Percentiles rank a stretch among this genome's conserved stretches.
phyloP scores from a whole-genome alignment of 1,140 invertebrate species.

The Drosophila ficusphila region DNA sequence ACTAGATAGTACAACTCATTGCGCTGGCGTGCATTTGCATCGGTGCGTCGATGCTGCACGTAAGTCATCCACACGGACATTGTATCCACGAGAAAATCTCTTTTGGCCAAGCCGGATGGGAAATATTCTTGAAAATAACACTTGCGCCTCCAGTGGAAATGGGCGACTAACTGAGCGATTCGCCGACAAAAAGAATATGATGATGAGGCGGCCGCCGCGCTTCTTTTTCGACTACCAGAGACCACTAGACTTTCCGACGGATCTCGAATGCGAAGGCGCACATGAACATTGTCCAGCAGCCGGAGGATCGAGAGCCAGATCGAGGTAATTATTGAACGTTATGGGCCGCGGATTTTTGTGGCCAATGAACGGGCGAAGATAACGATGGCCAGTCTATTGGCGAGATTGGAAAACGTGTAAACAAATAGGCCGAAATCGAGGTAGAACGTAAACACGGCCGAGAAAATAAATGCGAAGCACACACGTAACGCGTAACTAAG shows the following conservation, averaged over 20 bases:
- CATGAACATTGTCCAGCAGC: slow-evolving; percentile 69
- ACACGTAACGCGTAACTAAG: slow-evolving; percentile 43
- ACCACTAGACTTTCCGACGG: background rate
- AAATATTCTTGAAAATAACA: slow-evolving; percentile 14
- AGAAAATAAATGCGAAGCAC: slow-evolving; percentile 3
- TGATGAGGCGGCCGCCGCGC: background rate
- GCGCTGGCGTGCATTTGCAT: slow-evolving; percentile 69
- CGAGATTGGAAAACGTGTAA: slow-evolving; percentile 45
- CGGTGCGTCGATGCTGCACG: slow-evolving; percentile 79
- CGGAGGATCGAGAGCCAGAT: slow-evolving; percentile 38
- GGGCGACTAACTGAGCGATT: slow-evolving; percentile 30
- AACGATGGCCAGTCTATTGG: slow-evolving; percentile 42
- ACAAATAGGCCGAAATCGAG: slow-evolving; percentile 45
- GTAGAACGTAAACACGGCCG: slow-evolving; percentile 47
- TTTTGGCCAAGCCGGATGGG: background rate
- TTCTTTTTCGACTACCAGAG: background rate
- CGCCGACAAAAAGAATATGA: background rate
- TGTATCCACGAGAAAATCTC: slow-evolving; percentile 36
- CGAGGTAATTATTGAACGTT: slow-evolving; percentile 61
- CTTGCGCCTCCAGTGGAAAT: slow-evolving; percentile 42
- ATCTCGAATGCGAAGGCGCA: slow-evolving; percentile 55
- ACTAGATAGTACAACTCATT: slow-evolving; percentile 75
- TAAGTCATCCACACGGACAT: slow-evolving; percentile 85
- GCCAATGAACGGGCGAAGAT: slow-evolving; percentile 35
- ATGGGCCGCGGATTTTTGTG: slow-evolving; percentile 59